Evolutionary conservation across 2,113 vertebrate genomes (phyloP), one percentile per base, ranked within the genome.

Genomic region (Struthio camelus): DNA sequence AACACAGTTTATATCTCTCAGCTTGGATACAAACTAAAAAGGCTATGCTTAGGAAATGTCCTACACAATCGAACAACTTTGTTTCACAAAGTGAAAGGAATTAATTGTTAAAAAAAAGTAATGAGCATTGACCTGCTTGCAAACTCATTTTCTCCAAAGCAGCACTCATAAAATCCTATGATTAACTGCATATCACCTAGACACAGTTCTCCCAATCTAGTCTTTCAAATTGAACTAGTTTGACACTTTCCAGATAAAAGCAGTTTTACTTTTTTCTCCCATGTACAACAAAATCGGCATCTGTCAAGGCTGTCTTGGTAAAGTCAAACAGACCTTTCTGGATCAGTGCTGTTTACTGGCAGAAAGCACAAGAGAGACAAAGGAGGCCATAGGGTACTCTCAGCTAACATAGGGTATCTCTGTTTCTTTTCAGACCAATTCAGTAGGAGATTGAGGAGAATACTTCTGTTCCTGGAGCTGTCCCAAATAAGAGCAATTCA

Each of bases 71-170:
- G 42, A 51, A 80, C 59, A 54, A 42, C 36, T 28, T 16, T 59
- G 11, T 70, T 82, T 72, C 59, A 85, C 19, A 61, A 85, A 81
- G 42, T 5, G 0, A 91, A 85, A 91, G 59, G 73, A 91, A 89
- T 59, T 53, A 2, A 46, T 83, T 85, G 48, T 42, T 3, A 2
- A 73, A 91, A 89, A 73, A 50, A 58, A 40, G 36, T 73, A 89
- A 81, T 0, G 2, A 83, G 81, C 36, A 51, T 2, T 88, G 93
- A 94, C 87, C 81, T 90, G 91, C n/a, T 73, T 71, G 48, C 38
- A 94, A 96, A 90, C 56, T 87, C 54, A 40, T 91, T 90, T 94
- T 78, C 72, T 82, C 42, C 71, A 80, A 71, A 81, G 64, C 72
- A 90, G 51, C 1, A 2, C 79, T 91, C 64, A 76, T 24, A 75